Percentiles rank a stretch among this genome's conserved stretches.
These are phyloP conservation scores for Eolophus roseicapilla DNA, from an alignment of 2,113 vertebrate species.

Conservation along the genomic window DNA sequence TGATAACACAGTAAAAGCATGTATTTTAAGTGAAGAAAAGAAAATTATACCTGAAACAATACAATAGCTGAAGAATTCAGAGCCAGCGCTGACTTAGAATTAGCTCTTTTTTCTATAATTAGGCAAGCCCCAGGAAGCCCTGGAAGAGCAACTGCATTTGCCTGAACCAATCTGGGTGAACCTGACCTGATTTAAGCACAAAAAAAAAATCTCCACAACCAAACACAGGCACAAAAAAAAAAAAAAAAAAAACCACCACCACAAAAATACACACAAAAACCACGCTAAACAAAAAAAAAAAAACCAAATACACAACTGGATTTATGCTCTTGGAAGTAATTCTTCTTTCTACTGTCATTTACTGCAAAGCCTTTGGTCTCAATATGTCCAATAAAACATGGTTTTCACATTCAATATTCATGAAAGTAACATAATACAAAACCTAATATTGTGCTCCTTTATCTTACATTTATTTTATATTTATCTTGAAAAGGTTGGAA, in stretches of 20 bases:
- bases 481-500: neutral
- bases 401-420: neutral
- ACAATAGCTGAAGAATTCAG: neutral
- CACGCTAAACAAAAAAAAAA: too few species aligned
- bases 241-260: neutral
- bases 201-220: neutral
- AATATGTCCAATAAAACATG: neutral
- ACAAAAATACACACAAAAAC: neutral
- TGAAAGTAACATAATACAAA: neutral
- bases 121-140: neutral
- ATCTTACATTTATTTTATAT: neutral
- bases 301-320: neutral
- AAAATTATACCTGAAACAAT: neutral
- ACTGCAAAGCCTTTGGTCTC: neutral
- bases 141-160: neutral
- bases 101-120: neutral
- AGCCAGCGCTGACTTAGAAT: neutral
- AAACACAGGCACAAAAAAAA: neutral
- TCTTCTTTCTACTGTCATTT: neutral
- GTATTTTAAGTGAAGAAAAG: neutral
- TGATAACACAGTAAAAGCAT: neutral
- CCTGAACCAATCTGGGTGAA: neutral
- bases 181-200: neutral
- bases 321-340: neutral
- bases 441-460: neutral